Base-by-base conservation (phyloP, 2,797 vertebrate genomes). In the Xenentodon cancila region DNA sequence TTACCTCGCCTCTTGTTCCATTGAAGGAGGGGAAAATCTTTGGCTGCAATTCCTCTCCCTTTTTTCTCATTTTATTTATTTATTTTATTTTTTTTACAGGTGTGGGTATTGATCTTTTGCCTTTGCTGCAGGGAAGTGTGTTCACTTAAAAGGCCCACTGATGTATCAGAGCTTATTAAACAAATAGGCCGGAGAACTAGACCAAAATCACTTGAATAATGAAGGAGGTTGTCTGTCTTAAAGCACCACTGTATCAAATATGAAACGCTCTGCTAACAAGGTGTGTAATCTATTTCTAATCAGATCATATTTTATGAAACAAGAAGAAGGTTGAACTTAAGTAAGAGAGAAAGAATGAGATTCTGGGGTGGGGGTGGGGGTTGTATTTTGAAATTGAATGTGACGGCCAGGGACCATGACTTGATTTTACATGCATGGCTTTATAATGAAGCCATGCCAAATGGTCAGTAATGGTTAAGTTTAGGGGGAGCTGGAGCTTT, bases 261-360 rank as follows among this genome's bases (percentile, higher is more conserved):
- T 86, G 87, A 84, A 88, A 80, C 75, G 70, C 84, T 82, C 81
- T 1, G 73, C 87, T 91, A 91, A 91, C 90, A 89, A 91, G 90
- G 90, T 89, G 90, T 84, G 87, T 89, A 91, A 91, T 92, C 88
- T 85, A 74, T 85, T 91, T 88, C 64, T 90, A 91, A 92, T 92
- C 89, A 87, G 64, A 86, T 92, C 89, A 91, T 89, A 77, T 88
- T 91, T 90, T 86, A 88, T 88, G 81, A 87, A 90, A 91, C 84
- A 79, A 81, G 87, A 85, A 80, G 78, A 85, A 54, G 81, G 68
- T 68, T 86, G 86, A 83, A 82, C 69, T 80, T 77, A 73, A 80
- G 79, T 60, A 75, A 77, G 79, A 74, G 76, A 75, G 80, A 82
- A 79, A 71, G 79, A 82, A 42, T 71, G 80, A 73, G 77, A 79